Evolutionary conservation across 1,140 invertebrate genomes (phyloP), one percentile per base, ranked within the genome.

Genomic region (Saccostrea glomerata): DNA sequence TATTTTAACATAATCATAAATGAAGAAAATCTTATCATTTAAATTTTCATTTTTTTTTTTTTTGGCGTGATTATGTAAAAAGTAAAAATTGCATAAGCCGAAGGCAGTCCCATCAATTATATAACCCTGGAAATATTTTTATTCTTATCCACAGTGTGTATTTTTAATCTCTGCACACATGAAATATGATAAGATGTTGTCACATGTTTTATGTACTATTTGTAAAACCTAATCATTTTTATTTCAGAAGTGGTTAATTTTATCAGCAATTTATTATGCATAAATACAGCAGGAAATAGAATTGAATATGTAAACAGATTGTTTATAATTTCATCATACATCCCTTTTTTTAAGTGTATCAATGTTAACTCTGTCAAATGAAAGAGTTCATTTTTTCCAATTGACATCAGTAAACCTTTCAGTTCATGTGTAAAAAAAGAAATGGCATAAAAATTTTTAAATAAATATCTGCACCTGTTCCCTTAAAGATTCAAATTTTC

Each of bases 181-280:
- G 70, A 77, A 77, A 77, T 77, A 77, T 77, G 70, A 30, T 77
- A 77, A 77, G 30, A 77, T 77, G 70, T 77, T 77, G 70, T 77
- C 70, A 77, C 23, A 77, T 40, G 25, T 77, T 77, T 77, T 77
- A 77, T 77, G 70, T 77, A 77, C 70, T 77, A 36, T 77, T 12
- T 77, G 70, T 36, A 77, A 77, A 77, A 36, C 25, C 70, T 77
- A 77, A 77, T 77, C 70, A 77, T 77, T 77, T 77, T 25, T 25
- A 77, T 40, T 77, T 77, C 30, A 36, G 25, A 25, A 25, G 23
- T 77, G 70, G 70, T 77, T 77, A 40, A 30, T 77, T 77, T 17
- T 36, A 77, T 77, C 70, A 30, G 23, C 30, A 13, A 77, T 77
- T 77, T 25, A 77, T 77, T 77, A 77, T 77, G 25, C 25, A 77